Base-by-base conservation (phyloP, 2,888 invertebrate genomes). In the Metellina segmentata region DNA sequence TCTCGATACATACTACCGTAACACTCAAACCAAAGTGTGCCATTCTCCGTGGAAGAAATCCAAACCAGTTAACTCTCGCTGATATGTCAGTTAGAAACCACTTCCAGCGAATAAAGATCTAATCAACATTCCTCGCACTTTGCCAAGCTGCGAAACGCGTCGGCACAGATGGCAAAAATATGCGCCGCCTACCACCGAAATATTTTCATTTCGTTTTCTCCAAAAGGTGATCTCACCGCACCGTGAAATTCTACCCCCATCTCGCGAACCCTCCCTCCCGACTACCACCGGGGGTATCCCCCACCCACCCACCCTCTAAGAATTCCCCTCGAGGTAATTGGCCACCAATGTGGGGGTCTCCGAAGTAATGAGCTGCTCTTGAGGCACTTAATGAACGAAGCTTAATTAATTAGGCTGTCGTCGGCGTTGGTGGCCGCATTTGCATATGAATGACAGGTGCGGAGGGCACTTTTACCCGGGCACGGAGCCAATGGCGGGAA, bases 381-480 rank as follows among this genome's bases (percentile, higher is more conserved):
- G 77, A 81, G 86, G 81, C 82, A 92, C 89, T 92, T 92, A 89
- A 89, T 92, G 86, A 89, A 75, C 81, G 89, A 69, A 53, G 78
- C 89, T 85, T 92, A 89, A 92, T 92, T 89, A 92, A 92, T 92
- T 92, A 92, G 85, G 53, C 89, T 85, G 89, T 92, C 85, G 89
- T 34, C 85, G 81, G 20, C 70, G 81, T 71, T 77, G 16, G 74
- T 69, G 74, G 48, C 72, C 89, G 77, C 70, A 91, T 91, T 91
- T 86, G 86, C 91, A 91, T 91, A 82, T 82, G 86, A 91, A 91
- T 91, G 91, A 91, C 91, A 91, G 91, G 85, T 81, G 81, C 49
- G 71, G 74, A 85, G 90, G 61, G 79, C 82, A 89, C 75, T 78
- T 89, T 82, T 82, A 49, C 49, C 70, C 94, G 94, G 94, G 93